Evolutionary conservation across 2,797 vertebrate species (phyloP).

Genomic region (Spinibarbus caldwelli): DNA sequence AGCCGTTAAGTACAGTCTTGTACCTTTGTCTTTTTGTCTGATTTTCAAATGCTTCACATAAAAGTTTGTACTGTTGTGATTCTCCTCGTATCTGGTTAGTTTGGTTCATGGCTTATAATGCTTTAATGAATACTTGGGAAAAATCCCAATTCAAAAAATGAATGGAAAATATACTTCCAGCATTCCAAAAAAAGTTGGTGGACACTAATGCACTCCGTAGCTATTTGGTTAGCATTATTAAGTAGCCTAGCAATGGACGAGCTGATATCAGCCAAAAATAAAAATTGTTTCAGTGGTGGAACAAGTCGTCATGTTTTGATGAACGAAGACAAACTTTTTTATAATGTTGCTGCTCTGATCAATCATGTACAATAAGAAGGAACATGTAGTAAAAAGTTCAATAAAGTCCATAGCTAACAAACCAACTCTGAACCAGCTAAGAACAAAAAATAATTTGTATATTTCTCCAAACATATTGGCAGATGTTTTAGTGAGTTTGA

Average conservation of each 20-base stretch:
- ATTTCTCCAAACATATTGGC: neutral
- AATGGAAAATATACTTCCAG: no score
- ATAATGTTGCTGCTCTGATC: neutral
- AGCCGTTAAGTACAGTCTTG: neutral
- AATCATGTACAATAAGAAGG: neutral
- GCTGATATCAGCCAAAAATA: neutral
- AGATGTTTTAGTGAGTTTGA: neutral
- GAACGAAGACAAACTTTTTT: neutral
- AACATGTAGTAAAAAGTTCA: neutral
- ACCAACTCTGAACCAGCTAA: neutral
- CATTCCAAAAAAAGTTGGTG: no score
- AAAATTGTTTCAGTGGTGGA: neutral
- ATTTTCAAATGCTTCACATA: neutral
- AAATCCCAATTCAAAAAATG: neutral
- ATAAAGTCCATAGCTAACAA: neutral
- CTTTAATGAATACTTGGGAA: neutral
- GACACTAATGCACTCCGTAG: no score
- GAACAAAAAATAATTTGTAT: neutral
- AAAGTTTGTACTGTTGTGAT: neutral
- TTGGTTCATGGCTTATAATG: neutral
- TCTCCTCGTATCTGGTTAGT: neutral
- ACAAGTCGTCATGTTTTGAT: neutral
- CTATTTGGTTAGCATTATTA: neutral
- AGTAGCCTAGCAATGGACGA: neutral
- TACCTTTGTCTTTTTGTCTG: neutral